Evolutionary conservation across 2,113 vertebrate species (phyloP).

Genomic region (Sciurus niger): DNA sequence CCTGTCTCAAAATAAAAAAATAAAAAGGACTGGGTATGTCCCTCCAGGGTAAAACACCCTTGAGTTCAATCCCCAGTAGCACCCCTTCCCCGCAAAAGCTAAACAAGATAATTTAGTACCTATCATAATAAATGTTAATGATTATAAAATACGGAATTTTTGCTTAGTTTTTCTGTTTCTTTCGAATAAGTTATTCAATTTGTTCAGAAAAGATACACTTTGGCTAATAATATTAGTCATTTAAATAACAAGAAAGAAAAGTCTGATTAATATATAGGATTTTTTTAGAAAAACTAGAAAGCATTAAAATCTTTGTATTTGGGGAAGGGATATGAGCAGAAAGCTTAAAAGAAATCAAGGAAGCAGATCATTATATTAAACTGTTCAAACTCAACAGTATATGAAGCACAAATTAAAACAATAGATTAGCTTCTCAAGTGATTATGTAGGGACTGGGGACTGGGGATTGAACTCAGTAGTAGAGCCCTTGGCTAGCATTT

Average conservation of each 20-base stretch:
- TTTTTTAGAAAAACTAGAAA: slow-evolving; percentile 44
- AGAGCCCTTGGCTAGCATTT: too few relatives aligned
- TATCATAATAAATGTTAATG: background rate
- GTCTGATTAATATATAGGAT: background rate
- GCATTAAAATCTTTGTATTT: background rate
- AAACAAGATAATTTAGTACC: background rate
- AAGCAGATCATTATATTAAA: background rate
- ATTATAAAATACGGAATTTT: background rate
- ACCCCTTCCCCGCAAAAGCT: background rate
- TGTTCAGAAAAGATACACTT: slow-evolving; percentile 48
- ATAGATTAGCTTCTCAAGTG: background rate
- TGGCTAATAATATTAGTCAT: background rate
- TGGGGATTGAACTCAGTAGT: background rate
- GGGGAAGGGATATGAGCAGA: background rate
- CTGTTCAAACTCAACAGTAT: slow-evolving; percentile 27
- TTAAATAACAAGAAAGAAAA: slow-evolving; percentile 59
- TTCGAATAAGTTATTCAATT: slow-evolving; percentile 45
- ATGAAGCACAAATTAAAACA: background rate
- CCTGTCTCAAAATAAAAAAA: background rate
- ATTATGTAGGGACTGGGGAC: too few relatives aligned
- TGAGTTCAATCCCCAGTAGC: background rate
- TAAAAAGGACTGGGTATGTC: background rate
- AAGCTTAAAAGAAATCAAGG: slow-evolving; percentile 38
- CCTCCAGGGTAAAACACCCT: background rate
- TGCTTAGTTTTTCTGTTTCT: slow-evolving; percentile 35